These are phyloP conservation scores for Drosophila repleta DNA, from an alignment of 1,140 invertebrate genomes.

Conservation along the genomic window DNA sequence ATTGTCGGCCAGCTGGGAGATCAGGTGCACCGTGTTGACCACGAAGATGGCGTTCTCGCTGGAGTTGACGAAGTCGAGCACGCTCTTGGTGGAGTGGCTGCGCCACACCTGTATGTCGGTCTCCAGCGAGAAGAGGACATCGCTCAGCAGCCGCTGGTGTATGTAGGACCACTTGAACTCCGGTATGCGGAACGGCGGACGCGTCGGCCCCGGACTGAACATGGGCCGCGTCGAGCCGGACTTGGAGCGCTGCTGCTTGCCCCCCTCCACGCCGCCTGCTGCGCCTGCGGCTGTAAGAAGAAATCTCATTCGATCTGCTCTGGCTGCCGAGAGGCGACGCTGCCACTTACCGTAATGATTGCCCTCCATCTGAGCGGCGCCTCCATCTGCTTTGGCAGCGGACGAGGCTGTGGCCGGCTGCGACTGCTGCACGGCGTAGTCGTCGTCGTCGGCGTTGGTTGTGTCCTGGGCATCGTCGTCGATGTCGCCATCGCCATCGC, in stretches of 20 bases:
- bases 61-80: constrained; percentile 99
- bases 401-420: constrained; percentile 88
- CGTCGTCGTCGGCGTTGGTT: constrained; percentile 28
- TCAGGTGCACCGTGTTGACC: constrained; percentile 99
- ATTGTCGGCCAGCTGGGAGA: constrained; percentile 99
- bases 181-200: constrained; percentile 98
- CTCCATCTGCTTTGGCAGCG: constrained; percentile 20
- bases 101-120: constrained; percentile 96
- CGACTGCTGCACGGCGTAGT: constrained; percentile 46
- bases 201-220: constrained; percentile 97
- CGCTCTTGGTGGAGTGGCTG: constrained; percentile 97
- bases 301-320: background rate
- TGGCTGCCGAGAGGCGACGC: background rate
- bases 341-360: constrained; percentile 90
- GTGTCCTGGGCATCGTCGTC: constrained; percentile 29
- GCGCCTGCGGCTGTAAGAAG: constrained; percentile 15
- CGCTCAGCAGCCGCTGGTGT: constrained; percentile 97
- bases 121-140: constrained; percentile 98
- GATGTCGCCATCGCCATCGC: background rate
- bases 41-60: constrained; percentile 99
- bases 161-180: constrained; percentile 99
- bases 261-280: constrained; percentile 12
- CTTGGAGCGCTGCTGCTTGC: constrained; percentile 85
- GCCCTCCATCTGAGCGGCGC: constrained; percentile 84
- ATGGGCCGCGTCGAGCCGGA: constrained; percentile 89